Conservation (phyloP, 2,888 invertebrate species). For the Dynastes hyllus region DNA sequence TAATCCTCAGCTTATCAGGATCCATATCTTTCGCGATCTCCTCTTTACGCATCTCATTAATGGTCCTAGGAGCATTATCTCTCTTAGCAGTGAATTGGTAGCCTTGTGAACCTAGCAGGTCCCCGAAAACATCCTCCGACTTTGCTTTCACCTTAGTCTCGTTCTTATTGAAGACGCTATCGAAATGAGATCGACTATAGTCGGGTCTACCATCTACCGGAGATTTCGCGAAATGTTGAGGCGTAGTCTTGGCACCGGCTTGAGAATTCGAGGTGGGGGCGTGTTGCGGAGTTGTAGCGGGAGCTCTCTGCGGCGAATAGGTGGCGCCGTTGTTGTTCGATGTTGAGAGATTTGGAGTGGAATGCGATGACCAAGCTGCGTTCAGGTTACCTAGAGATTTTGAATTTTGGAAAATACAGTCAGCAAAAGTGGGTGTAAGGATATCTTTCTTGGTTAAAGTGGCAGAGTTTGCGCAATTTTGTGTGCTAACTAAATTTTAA, state of each 20-base stretch:
- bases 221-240: slow-evolving; percentile 65
- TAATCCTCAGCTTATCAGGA: slow-evolving; percentile 89
- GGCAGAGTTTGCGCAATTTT: too few relatives aligned
- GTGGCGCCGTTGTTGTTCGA: slow-evolving; percentile 55
- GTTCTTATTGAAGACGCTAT: slow-evolving; percentile 69
- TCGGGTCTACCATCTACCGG: slow-evolving; percentile 71
- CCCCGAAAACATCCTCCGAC: slow-evolving; percentile 84
- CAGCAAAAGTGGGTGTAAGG: background rate
- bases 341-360: slow-evolving; percentile 48
- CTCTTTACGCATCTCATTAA: slow-evolving; percentile 94
- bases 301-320: slow-evolving; percentile 57
- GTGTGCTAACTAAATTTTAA: too few relatives aligned
- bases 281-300: slow-evolving; percentile 64
- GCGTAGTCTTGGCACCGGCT: slow-evolving; percentile 68
- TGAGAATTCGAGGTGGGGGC: slow-evolving; percentile 37
- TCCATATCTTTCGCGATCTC: slow-evolving; percentile 92
- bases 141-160: slow-evolving; percentile 56
- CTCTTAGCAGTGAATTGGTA: slow-evolving; percentile 86
- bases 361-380: slow-evolving; percentile 57
- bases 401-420: background rate
- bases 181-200: slow-evolving; percentile 83
- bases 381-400: slow-evolving; percentile 65
- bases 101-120: slow-evolving; percentile 91
- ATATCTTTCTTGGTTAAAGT: too few relatives aligned
- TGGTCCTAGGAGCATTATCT: slow-evolving; percentile 86